Base-by-base conservation (phyloP, 2,113 vertebrate species). In the Perca flavescens region DNA sequence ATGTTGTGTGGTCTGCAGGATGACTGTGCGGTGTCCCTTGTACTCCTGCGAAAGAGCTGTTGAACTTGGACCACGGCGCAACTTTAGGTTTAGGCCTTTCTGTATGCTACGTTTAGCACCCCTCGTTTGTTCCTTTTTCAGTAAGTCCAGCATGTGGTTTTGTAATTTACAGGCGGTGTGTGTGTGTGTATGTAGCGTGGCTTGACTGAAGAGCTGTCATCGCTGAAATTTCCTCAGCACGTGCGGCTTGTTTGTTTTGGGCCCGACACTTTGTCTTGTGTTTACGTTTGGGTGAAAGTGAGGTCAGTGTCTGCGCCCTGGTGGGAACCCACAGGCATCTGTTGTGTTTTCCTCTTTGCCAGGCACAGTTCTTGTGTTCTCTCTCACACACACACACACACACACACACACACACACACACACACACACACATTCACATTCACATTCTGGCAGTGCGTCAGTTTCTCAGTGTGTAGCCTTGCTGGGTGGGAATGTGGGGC, bases 241-340 rank as follows among this genome's bases (percentile, higher is more conserved):
- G 84, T 91, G 92, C 57, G 1, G 76, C 15, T 7, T 88, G 77
- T 92, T 91, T 92, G 85, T 92, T 84, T 88, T 89, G 84, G 81
- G n/a, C 62, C 78, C 71, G 74, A 53, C 66, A 77, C 82, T 86
- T 80, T 80, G 82, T 87, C 84, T 86, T 57, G 61, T 92, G 83
- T 92, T 92, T 91, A 91, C 75, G 15, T 90, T 89, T 78, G 80
- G 85, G 74, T 91, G 71, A 88, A 84, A 84, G 83, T 73, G 77
- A 88, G 86, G 89, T 91, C 88, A 81, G 50, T 73, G 82, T 87
- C 85, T 91, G 82, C n/a, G 83, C 58, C 79, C 69, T 66, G 87
- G 57, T 83, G 88, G 87, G 81, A 87, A 81, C 66, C 86, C 82
- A 62, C 87, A 87, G 83, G 77, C 83, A 82, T 90, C 84, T 90